Conservation (phyloP, 2,888 invertebrate species). For the Philereme vetulata region DNA sequence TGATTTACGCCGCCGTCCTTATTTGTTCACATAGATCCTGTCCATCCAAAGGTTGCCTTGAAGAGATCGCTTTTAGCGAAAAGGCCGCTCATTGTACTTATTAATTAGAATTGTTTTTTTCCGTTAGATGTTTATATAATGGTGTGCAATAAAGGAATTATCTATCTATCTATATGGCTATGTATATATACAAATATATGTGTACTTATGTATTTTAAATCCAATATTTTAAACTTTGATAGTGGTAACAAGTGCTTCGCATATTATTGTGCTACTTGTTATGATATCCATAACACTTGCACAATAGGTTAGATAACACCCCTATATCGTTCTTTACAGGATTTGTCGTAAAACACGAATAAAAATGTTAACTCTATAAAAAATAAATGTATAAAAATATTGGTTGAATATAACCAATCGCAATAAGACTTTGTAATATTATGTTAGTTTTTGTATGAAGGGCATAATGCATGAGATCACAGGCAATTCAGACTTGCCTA, state of each 20-base stretch:
- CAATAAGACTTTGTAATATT: no score
- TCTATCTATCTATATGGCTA: no score
- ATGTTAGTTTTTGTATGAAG: not conserved
- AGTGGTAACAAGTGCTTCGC: conserved; percentile 1
- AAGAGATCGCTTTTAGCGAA: no score
- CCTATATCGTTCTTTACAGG: not conserved
- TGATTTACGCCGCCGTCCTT: no score
- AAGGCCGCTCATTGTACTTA: no score
- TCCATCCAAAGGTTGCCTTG: no score
- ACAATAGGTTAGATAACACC: conserved; percentile 3
- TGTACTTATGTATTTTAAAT: no score
- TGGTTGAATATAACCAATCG: not conserved
- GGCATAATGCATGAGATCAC: not conserved
- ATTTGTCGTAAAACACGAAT: not conserved
- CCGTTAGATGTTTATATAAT: no score
- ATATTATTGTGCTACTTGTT: not conserved
- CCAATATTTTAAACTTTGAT: not conserved
- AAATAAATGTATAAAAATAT: not conserved
- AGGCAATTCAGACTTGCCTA: not conserved
- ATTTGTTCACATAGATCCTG: no score
- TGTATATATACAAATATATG: no score
- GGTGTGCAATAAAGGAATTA: no score
- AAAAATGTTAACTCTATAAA: not conserved
- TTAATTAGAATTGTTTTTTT: no score
- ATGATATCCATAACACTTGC: not conserved